phyloP scores from a whole-genome alignment of 2,888 invertebrate species.

The Willowsia nigromaculata region DNA sequence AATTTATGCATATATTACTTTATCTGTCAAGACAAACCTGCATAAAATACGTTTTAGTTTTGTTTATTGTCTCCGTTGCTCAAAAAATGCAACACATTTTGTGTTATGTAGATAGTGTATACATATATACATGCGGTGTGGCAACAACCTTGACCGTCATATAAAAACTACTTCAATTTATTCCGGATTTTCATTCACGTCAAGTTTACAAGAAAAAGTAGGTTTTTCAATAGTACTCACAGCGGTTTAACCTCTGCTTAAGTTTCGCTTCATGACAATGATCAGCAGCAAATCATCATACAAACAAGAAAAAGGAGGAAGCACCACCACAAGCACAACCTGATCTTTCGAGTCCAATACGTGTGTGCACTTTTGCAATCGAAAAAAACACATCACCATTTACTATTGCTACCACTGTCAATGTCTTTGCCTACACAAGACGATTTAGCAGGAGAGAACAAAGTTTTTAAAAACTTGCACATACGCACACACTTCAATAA shows the following conservation, averaged over 20 bases:
- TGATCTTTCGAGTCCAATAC: slow-evolving; percentile 39
- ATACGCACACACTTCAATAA: not conserved
- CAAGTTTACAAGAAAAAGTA: slow-evolving; percentile 44
- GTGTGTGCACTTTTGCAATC: slow-evolving; percentile 33
- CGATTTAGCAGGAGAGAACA: not conserved
- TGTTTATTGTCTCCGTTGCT: not conserved
- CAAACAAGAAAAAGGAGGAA: slow-evolving; percentile 35
- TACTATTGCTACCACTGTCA: not conserved
- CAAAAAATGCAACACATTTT: not conserved
- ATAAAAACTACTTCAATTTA: slow-evolving; percentile 26
- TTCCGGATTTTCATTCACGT: slow-evolving; percentile 56
- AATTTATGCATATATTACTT: not conserved
- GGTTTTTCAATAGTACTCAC: slow-evolving; percentile 45
- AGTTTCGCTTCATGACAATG: not conserved
- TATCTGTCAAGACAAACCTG: not conserved
- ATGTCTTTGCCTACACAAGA: too few species aligned
- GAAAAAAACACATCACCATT: slow-evolving; percentile 8
- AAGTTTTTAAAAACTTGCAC: not conserved
- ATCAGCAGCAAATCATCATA: not conserved
- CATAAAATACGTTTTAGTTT: not conserved
- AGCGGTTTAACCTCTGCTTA: not conserved
- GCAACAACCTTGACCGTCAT: slow-evolving; percentile 66
- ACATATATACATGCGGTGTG: not conserved
- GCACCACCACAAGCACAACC: slow-evolving; percentile 3
- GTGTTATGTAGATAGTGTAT: too few species aligned